phyloP scores from a whole-genome alignment of 2,888 invertebrate genomes.

The Eulithis testata region DNA sequence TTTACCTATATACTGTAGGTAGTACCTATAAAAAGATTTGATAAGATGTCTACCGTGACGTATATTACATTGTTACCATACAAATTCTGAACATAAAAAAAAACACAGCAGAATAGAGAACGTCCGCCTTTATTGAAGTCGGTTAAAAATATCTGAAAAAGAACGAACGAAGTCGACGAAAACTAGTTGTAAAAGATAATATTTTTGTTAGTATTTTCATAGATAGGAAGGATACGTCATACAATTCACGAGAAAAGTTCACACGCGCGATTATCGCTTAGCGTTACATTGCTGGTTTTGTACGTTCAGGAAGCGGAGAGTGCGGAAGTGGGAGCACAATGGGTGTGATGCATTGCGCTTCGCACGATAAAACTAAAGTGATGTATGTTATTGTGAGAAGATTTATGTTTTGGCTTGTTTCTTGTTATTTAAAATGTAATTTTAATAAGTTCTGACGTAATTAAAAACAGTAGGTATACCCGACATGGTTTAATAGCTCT shows the following conservation, averaged over 20 bases:
- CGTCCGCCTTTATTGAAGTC: too few species aligned
- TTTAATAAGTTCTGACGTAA: not conserved
- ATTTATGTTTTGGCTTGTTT: conserved; percentile 14
- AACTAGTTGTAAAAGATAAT: not conserved
- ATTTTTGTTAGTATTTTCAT: conserved; percentile 15
- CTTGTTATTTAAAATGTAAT: conserved; percentile 4
- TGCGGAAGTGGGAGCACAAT: conserved; percentile 67
- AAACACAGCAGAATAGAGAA: too few species aligned
- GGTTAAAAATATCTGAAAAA: too few species aligned
- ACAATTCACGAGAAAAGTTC: conserved; percentile 51
- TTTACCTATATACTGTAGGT: too few species aligned
- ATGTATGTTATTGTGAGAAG: conserved; percentile 47
- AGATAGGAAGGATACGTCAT: conserved; percentile 51
- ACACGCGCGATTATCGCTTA: conserved; percentile 49
- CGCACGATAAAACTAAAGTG: conserved; percentile 75
- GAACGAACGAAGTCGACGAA: too few species aligned
- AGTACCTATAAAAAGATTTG: too few species aligned
- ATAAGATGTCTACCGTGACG: too few species aligned
- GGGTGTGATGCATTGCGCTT: conserved; percentile 72
- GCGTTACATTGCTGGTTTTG: conserved; percentile 51
- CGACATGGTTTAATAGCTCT: too few species aligned
- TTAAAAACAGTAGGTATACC: too few species aligned
- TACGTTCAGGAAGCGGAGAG: conserved; percentile 48
- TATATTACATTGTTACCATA: too few species aligned
- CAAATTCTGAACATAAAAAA: too few species aligned